Conservation (phyloP, 2,888 invertebrate genomes). For the Hyposoter didymator region DNA sequence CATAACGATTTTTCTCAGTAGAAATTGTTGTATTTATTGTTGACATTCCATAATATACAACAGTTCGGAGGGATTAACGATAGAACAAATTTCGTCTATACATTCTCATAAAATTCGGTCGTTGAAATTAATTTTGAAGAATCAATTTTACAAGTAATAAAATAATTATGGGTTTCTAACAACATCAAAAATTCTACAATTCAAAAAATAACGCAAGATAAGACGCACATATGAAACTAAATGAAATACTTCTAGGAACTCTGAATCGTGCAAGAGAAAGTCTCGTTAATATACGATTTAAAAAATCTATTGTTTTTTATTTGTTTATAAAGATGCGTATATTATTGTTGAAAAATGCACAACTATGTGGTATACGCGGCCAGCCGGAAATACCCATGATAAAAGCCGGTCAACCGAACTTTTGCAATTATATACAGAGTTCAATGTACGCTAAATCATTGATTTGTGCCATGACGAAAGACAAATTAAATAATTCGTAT, state of each 20-base stretch:
- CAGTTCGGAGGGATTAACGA: neutral
- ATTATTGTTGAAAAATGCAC: conserved; percentile 29
- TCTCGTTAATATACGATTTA: neutral
- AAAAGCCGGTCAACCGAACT: conserved; percentile 41
- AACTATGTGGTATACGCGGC: conserved; percentile 48
- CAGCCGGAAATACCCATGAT: conserved; percentile 52
- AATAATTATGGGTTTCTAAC: neutral
- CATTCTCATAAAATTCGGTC: conserved; percentile 9
- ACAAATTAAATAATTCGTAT: conserved; percentile 2
- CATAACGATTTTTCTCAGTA: conserved; percentile 21
- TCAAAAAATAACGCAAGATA: neutral
- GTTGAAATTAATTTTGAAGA: neutral
- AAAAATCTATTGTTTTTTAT: conserved; percentile 8
- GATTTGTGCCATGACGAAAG: conserved; percentile 46
- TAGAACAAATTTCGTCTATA: neutral
- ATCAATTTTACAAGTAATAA: neutral
- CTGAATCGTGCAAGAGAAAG: neutral
- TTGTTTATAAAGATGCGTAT: conserved; percentile 12
- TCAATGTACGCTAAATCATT: conserved; percentile 28
- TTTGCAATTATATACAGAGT: conserved; percentile 52
- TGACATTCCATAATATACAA: conserved; percentile 58
- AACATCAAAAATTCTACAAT: neutral
- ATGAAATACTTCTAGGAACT: neutral
- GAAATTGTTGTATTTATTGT: conserved; percentile 66
- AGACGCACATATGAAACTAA: neutral